Conservation (phyloP, 2,888 invertebrate species). For the Cyclophora punctaria region DNA sequence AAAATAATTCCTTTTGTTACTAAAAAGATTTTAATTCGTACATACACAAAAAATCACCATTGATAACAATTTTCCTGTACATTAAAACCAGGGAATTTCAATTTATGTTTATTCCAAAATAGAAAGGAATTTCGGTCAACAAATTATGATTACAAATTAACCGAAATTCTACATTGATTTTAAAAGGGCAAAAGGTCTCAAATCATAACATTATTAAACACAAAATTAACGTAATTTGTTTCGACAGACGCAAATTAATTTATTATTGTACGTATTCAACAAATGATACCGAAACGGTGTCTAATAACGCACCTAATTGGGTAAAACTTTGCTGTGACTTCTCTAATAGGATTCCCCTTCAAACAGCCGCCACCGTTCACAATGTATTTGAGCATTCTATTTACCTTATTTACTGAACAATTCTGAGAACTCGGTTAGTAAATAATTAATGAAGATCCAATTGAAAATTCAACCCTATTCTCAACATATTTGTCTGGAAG, state of each 20-base stretch:
- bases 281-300: conserved; percentile 2
- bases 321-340: conserved; percentile 19
- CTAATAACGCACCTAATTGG: conserved; percentile 19
- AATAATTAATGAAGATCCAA: conserved; percentile 39
- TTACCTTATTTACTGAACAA: conserved; percentile 28
- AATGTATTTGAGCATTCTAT: conserved; percentile 23
- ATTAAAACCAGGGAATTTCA: too few relatives aligned
- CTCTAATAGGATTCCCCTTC: conserved; percentile 19
- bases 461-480: conserved; percentile 39
- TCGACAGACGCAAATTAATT: conserved; percentile 1
- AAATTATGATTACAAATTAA: too few relatives aligned
- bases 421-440: conserved; percentile 23
- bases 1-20: too few relatives aligned
- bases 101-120: too few relatives aligned
- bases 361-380: conserved; percentile 12
- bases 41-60: too few relatives aligned
- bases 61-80: too few relatives aligned
- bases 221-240: conserved; percentile 8
- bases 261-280: conserved; percentile 11
- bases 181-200: neutral
- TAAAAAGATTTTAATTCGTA: too few relatives aligned
- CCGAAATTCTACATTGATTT: too few relatives aligned
- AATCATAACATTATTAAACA: conserved; percentile 5
- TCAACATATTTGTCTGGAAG: conserved; percentile 38
- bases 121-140: neutral